Conservation (phyloP, 2,888 invertebrate species). For the Yponomeuta malinellus region DNA sequence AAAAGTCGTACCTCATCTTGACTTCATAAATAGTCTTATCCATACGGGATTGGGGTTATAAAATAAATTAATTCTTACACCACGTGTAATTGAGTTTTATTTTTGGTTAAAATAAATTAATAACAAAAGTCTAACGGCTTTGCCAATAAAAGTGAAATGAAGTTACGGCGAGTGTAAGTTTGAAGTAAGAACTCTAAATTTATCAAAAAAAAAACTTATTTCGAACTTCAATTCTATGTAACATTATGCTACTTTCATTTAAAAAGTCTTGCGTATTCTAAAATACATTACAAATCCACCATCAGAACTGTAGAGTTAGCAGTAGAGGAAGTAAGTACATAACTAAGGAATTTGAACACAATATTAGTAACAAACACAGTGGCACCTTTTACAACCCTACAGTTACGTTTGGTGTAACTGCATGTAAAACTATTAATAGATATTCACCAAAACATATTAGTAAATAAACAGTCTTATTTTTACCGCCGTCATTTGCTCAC, state of each 20-base stretch:
- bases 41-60: not conserved
- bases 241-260: no score
- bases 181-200: not conserved
- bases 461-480: conserved; percentile 7
- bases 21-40: conserved; percentile 52
- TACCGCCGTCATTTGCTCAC: not conserved
- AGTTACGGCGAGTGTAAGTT: no score
- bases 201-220: not conserved
- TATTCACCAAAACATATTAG: not conserved
- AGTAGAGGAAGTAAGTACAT: no score
- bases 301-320: no score
- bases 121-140: not conserved
- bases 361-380: no score
- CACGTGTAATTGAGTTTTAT: not conserved
- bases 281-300: no score
- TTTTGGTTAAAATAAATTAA: not conserved
- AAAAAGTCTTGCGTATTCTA: no score
- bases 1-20: conserved; percentile 61
- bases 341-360: no score
- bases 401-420: no score
- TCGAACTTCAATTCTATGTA: not conserved
- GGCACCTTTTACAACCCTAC: no score
- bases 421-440: not conserved
- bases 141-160: no score
- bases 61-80: not conserved